A percentile compares a stretch with the other conserved stretches of the same genome.
phyloP scores from a whole-genome alignment of 1,140 invertebrate species.

The Ptiloglossa arizonensis region DNA sequence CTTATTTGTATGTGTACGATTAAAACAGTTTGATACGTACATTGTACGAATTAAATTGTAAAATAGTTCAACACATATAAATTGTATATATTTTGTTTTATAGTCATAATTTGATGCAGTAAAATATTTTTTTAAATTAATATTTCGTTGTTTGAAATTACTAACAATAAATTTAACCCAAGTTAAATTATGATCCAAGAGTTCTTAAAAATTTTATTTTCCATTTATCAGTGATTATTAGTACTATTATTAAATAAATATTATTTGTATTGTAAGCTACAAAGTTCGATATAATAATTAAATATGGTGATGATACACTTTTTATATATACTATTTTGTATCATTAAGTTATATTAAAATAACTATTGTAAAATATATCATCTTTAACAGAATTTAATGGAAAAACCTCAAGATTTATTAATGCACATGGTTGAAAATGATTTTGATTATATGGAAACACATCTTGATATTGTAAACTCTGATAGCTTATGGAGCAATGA shows the following conservation, averaged over 20 bases:
- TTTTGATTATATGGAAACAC: slow-evolving; percentile 70
- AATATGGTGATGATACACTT: too few species aligned
- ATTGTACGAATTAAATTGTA: neutral
- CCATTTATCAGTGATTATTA: neutral
- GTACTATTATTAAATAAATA: neutral
- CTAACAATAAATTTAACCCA: too few species aligned
- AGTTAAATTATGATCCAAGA: too few species aligned
- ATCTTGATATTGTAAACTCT: slow-evolving; percentile 55
- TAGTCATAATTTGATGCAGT: neutral
- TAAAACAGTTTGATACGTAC: too few species aligned
- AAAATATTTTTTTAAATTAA: neutral
- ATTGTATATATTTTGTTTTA: neutral
- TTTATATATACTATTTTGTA: neutral
- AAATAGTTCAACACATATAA: neutral
- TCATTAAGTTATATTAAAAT: slow-evolving; percentile 5
- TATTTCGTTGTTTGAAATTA: too few species aligned
- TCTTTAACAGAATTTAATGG: slow-evolving; percentile 63
- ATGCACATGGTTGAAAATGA: slow-evolving; percentile 68
- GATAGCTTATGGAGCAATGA: slow-evolving; percentile 70
- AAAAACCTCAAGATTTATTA: slow-evolving; percentile 67
- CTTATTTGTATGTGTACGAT: too few species aligned
- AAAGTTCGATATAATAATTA: neutral
- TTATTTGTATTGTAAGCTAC: neutral
- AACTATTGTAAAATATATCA: slow-evolving; percentile 5
- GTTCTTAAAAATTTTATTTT: neutral